A percentile compares a stretch with the other conserved stretches of the same genome.
These are phyloP conservation scores for Caenorhabditis auriculariae DNA, from an alignment of 2,888 invertebrate genomes.

Conservation along the genomic window DNA sequence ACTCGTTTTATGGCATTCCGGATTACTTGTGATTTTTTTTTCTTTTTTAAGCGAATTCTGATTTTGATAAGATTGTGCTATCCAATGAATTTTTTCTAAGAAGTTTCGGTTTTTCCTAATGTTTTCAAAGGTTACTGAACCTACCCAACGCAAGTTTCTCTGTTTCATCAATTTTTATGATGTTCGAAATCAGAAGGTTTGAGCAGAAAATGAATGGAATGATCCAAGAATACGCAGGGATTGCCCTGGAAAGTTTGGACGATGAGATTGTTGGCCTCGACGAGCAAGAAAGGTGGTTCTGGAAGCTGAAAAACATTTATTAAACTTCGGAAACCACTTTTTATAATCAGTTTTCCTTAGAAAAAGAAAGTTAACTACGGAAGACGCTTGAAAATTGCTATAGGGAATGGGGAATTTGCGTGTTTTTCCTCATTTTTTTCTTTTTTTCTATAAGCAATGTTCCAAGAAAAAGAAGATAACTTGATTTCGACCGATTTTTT, in stretches of 20 bases:
- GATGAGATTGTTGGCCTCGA: conserved; percentile 8
- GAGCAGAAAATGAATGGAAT: too few species aligned
- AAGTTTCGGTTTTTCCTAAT: not conserved
- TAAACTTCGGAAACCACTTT: not conserved
- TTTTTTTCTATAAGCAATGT: not conserved
- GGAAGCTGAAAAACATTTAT: not conserved
- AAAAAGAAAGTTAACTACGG: too few species aligned
- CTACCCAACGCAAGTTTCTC: not conserved
- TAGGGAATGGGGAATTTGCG: too few species aligned
- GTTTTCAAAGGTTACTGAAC: not conserved
- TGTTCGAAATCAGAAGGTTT: too few species aligned
- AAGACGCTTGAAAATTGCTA: too few species aligned
- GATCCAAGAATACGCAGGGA: conserved; percentile 2
- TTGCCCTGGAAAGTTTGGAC: conserved; percentile 13
- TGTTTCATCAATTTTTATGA: not conserved
- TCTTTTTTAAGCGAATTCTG: not conserved
- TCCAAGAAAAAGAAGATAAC: too few species aligned
- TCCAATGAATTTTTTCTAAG: not conserved
- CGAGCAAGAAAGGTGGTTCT: conserved; percentile 19
- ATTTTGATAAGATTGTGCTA: not conserved
- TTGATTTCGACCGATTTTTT: too few species aligned
- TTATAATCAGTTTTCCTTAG: not conserved
- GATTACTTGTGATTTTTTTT: not conserved
- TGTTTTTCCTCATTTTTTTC: too few species aligned
- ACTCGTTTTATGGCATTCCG: too few species aligned